Conservation (phyloP, 1,140 invertebrate genomes). For the Ectropis grisescens region DNA sequence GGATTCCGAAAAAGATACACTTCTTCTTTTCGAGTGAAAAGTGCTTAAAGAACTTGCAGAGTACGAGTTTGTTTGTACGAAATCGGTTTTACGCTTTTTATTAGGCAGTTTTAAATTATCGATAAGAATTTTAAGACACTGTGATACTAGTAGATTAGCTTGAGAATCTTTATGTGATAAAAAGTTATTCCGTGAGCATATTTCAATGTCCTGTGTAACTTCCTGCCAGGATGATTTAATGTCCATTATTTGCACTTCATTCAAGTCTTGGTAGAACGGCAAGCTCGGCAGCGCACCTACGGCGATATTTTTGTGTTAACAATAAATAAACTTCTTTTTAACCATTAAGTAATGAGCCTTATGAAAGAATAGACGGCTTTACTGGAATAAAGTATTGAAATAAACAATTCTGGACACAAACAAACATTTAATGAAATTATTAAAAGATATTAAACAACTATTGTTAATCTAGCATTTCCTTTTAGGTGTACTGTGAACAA, state of each 20-base stretch:
- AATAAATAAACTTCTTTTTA: no score
- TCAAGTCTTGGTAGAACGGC: constrained; percentile 25
- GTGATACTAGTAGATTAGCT: no score
- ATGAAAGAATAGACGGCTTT: no score
- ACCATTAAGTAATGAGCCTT: no score
- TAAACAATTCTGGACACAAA: neutral
- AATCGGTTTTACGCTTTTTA: no score
- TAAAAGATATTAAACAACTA: constrained; percentile 3
- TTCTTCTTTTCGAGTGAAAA: constrained; percentile 11
- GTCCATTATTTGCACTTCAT: constrained; percentile 21
- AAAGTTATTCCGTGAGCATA: no score
- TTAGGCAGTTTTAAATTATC: no score
- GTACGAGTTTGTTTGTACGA: no score
- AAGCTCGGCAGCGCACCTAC: constrained; percentile 31
- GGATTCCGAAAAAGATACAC: constrained; percentile 13
- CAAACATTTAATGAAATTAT: constrained; percentile 6
- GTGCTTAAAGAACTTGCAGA: neutral
- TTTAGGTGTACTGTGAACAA: no score
- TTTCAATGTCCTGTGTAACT: constrained; percentile 1
- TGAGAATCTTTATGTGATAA: no score
- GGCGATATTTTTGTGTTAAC: constrained; percentile 23
- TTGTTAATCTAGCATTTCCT: constrained; percentile 6
- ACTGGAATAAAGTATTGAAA: neutral
- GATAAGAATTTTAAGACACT: no score
- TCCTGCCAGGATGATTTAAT: constrained; percentile 7